Base-by-base conservation (phyloP, 2,888 invertebrate genomes). In the Slavum lentiscoides region DNA sequence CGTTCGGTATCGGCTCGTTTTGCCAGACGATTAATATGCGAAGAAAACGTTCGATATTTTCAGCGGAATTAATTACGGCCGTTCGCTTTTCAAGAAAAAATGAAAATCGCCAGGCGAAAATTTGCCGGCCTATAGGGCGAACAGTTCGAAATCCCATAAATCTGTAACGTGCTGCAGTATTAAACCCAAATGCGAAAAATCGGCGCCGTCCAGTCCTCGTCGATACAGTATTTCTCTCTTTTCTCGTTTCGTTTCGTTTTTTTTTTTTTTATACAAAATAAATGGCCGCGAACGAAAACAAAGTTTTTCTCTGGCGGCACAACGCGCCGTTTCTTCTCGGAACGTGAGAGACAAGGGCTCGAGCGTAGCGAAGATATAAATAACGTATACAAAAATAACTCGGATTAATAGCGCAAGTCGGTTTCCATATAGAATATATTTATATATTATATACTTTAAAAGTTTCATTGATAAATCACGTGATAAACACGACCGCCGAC, bases 181-280 rank as follows among this genome's bases (percentile, higher is more conserved):
- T n/a, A n/a, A n/a, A 39, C 39, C 39, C 3, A 3, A 7, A 39
- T 58, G 30, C 43, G n/a, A 4, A 64, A 72, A 80, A 70, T 70
- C 62, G 77, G 77, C 77, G 70, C 77, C 77, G 39, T 80, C 53
- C 64, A 64, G 70, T 80, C 77, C 49, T 80, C 77, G 13, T 3
- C 64, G 4, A 55, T 37, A 37, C 11, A 11, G 58, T 21, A 13
- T 49, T 43, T 68, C 7, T 43, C 7, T 39, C 7, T 43, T 43
- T 43, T 9, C 30, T 30, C 30, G 1, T 30, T 4, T 30, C 43
- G 43, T 43, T 49, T 49, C 39, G 39, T 11, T n/a, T 53, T 23
- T 55, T 43, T 68, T 49, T 49, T 61, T 62, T 68, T 69, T 61
- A 49, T 64, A 80, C 61, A n/a, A 70, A 70, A 80, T 55, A 70